A percentile compares a stretch with the other conserved stretches of the same genome.
Evolutionary conservation across 2,113 vertebrate species (phyloP).

Genomic region (Gymnorhina tibicen): DNA sequence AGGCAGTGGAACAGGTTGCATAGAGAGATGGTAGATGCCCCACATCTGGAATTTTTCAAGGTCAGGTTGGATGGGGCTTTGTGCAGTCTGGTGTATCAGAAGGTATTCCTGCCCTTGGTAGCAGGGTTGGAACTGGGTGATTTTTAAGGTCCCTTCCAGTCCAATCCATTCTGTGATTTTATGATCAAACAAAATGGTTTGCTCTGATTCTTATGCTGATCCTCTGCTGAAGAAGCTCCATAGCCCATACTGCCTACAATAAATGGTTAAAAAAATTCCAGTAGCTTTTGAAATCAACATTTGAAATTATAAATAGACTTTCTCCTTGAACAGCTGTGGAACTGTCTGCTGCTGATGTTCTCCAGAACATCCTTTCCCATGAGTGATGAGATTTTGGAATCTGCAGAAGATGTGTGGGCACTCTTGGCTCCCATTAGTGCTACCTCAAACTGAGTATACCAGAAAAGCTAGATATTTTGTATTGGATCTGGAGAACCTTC

Average conservation of each 20-base stretch:
- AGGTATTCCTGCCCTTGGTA: not conserved
- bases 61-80: not conserved
- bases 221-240: not conserved
- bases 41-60: not conserved
- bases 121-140: not conserved
- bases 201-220: fast-evolving
- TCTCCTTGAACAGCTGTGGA: slow-evolving; percentile 6
- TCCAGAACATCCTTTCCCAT: slow-evolving; percentile 15
- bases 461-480: not conserved
- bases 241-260: not conserved
- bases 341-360: not conserved
- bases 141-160: not conserved
- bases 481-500: not conserved
- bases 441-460: not conserved
- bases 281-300: slow-evolving; percentile 12
- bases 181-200: not conserved
- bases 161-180: not conserved
- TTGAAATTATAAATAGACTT: slow-evolving; percentile 4
- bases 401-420: not conserved
- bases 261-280: not conserved
- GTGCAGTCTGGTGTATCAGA: not conserved
- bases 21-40: not conserved
- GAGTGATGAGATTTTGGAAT: slow-evolving; percentile 10
- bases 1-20: not conserved
- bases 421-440: not conserved